phyloP scores from a whole-genome alignment of 2,888 invertebrate genomes.

The Tridacna crocea region DNA sequence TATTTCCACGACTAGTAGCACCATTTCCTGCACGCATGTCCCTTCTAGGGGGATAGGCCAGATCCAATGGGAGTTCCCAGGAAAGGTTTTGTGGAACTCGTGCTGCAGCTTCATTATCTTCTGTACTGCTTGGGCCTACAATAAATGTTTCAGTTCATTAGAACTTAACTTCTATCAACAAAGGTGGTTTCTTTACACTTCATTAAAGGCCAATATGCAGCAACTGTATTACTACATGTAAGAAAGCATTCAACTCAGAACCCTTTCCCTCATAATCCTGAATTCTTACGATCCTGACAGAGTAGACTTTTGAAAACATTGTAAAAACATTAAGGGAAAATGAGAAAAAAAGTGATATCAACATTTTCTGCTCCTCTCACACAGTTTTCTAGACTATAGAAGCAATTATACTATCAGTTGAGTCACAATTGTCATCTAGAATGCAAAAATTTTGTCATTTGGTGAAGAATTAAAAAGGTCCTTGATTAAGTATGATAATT shows the following conservation, averaged over 20 bases:
- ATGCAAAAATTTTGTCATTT: no score
- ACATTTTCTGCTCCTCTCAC: background rate
- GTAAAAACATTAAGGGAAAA: background rate
- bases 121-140: slow-evolving; percentile 8
- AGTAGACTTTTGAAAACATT: background rate
- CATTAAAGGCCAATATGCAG: no score
- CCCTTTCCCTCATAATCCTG: background rate
- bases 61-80: slow-evolving; percentile 60
- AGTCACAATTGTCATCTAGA: no score
- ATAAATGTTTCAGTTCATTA: background rate
- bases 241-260: background rate
- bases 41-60: slow-evolving; percentile 48
- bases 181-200: no score
- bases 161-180: no score
- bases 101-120: slow-evolving; percentile 15
- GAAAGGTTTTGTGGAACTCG: slow-evolving; percentile 42
- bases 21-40: slow-evolving; percentile 56
- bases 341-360: background rate
- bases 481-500: no score
- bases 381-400: no score
- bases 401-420: no score
- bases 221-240: no score
- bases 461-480: no score
- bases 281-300: background rate
- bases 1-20: slow-evolving; percentile 17